These are phyloP conservation scores for Ondatra zibethicus DNA, from an alignment of 2,113 vertebrate species.

Conservation along the genomic window DNA sequence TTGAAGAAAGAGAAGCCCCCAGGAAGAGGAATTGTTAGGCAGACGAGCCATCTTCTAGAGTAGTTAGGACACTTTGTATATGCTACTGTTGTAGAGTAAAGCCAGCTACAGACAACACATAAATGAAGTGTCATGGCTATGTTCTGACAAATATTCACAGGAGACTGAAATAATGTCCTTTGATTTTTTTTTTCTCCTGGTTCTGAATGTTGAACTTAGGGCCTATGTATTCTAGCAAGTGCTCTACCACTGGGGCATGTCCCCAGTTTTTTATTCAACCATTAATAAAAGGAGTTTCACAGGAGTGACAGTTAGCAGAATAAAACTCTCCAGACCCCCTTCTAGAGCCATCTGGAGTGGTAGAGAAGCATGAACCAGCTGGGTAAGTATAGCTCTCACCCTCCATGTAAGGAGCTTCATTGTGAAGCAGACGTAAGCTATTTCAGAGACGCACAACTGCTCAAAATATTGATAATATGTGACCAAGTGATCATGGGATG, in stretches of 20 bases:
- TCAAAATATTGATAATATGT: not conserved
- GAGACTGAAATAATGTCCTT: not conserved
- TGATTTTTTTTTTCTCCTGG: not conserved
- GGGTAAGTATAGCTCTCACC: not conserved
- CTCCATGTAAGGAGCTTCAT: not conserved
- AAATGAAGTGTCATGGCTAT: not conserved
- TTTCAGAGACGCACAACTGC: not conserved
- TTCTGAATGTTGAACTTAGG: not conserved
- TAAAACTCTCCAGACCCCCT: not conserved
- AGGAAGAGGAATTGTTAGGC: not conserved
- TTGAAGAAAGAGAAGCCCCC: constrained; percentile 20
- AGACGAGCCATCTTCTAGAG: not conserved
- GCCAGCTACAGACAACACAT: not conserved
- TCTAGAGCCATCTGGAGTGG: not conserved
- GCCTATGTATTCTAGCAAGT: not conserved
- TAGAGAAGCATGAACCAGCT: not conserved
- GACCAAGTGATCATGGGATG: no score
- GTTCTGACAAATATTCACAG: constrained; percentile 15
- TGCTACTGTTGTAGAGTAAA: not conserved
- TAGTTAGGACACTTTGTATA: not conserved
- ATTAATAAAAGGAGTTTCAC: no score
- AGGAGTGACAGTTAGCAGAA: not conserved
- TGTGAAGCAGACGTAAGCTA: not conserved
- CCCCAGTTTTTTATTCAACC: not conserved
- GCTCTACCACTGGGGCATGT: not conserved